These are phyloP conservation scores for Margarornis squamiger DNA, from an alignment of 2,797 vertebrate species.

Conservation along the genomic window DNA sequence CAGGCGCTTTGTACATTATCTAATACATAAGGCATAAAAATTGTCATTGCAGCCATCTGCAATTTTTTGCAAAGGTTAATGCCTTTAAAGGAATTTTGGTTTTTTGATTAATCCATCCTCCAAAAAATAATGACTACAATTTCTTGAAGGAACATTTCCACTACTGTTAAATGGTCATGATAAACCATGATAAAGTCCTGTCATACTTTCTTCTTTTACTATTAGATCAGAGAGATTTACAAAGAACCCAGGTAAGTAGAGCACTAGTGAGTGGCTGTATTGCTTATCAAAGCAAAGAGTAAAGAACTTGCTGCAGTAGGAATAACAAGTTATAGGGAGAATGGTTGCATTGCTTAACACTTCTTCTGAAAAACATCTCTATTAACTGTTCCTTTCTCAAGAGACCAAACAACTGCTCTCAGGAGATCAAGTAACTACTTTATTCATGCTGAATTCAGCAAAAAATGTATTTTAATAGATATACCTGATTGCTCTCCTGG, in stretches of 20 bases:
- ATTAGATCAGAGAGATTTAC: not conserved
- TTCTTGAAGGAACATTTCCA: not conserved
- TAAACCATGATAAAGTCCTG: not conserved
- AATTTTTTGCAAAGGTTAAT: slow-evolving; percentile 47
- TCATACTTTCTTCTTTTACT: not conserved
- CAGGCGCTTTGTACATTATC: not conserved
- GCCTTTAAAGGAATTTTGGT: not conserved
- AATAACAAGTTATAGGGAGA: not conserved
- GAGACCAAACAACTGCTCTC: not conserved
- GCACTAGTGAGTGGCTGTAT: not conserved
- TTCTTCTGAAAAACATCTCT: not conserved
- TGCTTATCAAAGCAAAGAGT: not conserved
- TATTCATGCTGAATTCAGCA: not conserved
- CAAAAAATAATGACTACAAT: not conserved
- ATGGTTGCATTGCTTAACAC: not conserved
- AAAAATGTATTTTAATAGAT: not conserved
- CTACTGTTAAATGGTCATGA: not conserved
- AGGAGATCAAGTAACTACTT: not conserved
- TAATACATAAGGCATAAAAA: slow-evolving; percentile 35
- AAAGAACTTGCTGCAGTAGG: not conserved
- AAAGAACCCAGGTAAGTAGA: not conserved
- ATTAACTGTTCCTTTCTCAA: not conserved
- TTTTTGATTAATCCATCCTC: not conserved
- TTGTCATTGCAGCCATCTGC: slow-evolving; percentile 1
- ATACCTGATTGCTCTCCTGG: not conserved